phyloP scores from a whole-genome alignment of 2,113 vertebrate species.

The Trematocara zebra region DNA sequence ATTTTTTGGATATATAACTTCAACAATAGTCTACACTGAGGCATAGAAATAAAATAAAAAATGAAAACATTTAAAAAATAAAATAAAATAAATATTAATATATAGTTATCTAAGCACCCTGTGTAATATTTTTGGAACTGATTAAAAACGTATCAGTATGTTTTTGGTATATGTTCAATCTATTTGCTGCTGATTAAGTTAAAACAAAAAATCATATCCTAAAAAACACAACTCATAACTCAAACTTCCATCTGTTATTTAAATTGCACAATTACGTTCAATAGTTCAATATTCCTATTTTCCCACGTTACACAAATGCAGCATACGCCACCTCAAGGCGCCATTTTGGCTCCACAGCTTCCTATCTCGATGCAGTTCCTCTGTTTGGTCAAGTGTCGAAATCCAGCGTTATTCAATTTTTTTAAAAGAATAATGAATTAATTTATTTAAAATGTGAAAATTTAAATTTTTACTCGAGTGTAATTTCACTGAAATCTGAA shows the following conservation, averaged over 20 bases:
- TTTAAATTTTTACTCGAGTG: rapidly evolving
- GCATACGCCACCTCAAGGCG: not conserved
- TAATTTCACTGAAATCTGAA: not conserved
- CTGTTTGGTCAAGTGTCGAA: not conserved
- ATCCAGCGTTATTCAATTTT: not conserved
- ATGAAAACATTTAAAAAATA: not conserved
- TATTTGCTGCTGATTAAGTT: not conserved
- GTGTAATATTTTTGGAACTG: not conserved
- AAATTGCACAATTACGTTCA: not conserved
- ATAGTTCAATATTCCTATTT: not conserved
- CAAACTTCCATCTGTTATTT: not conserved
- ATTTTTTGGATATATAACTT: not conserved
- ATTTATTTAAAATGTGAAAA: not conserved
- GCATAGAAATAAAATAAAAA: not conserved
- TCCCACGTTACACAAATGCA: not conserved
- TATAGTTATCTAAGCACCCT: not conserved
- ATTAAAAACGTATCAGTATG: not conserved
- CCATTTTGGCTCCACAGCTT: constrained; percentile 56
- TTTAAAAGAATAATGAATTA: rapidly evolving
- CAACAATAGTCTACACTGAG: rapidly evolving
- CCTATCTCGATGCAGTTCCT: not conserved
- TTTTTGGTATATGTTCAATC: not conserved
- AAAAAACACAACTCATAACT: not conserved
- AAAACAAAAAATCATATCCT: not conserved
- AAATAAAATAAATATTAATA: rapidly evolving